Evolutionary conservation across 2,888 invertebrate species (phyloP).

Genomic region (Clitarchus hookeri): DNA sequence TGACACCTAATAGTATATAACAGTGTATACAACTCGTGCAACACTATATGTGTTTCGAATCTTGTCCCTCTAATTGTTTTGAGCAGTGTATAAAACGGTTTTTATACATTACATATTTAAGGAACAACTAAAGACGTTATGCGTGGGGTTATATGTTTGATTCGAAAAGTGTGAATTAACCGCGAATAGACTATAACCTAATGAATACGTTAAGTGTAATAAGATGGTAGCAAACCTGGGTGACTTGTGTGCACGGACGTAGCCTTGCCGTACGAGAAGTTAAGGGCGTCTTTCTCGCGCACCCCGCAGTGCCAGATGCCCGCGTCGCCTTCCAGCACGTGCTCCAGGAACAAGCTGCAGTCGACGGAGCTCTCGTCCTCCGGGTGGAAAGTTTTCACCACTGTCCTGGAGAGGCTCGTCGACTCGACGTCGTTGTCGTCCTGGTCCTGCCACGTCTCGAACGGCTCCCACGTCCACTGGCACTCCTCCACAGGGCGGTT

Average conservation of each 20-base stretch:
- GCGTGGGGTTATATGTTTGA: too few species aligned
- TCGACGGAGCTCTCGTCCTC: slow-evolving; percentile 43
- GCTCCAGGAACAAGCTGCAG: slow-evolving; percentile 52
- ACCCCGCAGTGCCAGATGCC: slow-evolving; percentile 54
- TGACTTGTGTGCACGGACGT: neutral
- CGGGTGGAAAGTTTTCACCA: neutral
- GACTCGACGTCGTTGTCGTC: neutral
- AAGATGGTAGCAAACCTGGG: neutral
- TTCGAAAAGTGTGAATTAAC: too few species aligned
- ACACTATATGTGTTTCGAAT: too few species aligned
- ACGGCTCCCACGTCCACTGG: slow-evolving; percentile 53
- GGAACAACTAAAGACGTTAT: too few species aligned
- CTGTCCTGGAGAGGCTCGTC: neutral
- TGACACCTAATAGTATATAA: too few species aligned
- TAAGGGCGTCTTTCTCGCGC: slow-evolving; percentile 39
- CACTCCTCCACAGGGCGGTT: slow-evolving; percentile 53
- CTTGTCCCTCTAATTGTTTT: too few species aligned
- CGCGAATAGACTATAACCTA: too few species aligned
- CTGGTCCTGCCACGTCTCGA: slow-evolving; percentile 32
- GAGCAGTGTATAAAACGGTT: too few species aligned
- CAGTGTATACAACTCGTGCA: too few species aligned
- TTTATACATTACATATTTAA: too few species aligned
- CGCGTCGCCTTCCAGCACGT: slow-evolving; percentile 52
- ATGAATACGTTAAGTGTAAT: too few species aligned
- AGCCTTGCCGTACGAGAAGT: neutral